Evolutionary conservation across 2,888 invertebrate genomes (phyloP), one percentile per base, ranked within the genome.

Genomic region (Chaitophorus viminalis): DNA sequence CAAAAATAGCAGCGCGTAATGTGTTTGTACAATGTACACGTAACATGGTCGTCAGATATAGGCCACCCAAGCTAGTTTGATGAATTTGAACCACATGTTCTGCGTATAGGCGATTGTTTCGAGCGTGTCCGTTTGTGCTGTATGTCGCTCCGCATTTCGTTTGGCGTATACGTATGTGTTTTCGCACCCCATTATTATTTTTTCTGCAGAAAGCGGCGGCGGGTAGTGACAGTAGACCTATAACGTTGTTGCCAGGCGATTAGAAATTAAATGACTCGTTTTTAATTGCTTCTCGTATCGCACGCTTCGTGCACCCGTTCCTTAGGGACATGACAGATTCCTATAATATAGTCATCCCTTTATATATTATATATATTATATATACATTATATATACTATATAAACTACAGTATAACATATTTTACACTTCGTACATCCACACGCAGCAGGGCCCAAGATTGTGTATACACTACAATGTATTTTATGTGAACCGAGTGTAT

Each of bases 201-300:
- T 31, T 68, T 46, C 11, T 33, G 6, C 1, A 8, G 46, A 11
- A 46, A 46, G 14, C n/a, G n/a, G n/a, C 74, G 33, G n/a, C 65
- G 83, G 54, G 83, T 83, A 74, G 60, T 29, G 74, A 83, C 18
- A 60, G 5, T 9, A 60, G 1, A 5, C 18, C 18, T 29, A n/a
- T n/a, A 68, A 68, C 83, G 29, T 29, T 54, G 36, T 65, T 29
- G 31, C 83, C 46, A 3, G 21, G 60, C 83, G 83, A 84, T 75
- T 84, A 75, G 75, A 76, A 84, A 60, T 75, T 83, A 60, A 84
- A 84, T 75, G 83, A 84, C 60, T 75, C 75, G 75, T 75, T 83
- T 84, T 84, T 84, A 75, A 84, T 84, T 75, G 75, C 83, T 84
- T 84, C 83, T 83, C n/a, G 75, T 84, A 29, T 84, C 39, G 83